Evolutionary conservation across 2,888 invertebrate species (phyloP).

Genomic region (Lasioglossum vierecki): DNA sequence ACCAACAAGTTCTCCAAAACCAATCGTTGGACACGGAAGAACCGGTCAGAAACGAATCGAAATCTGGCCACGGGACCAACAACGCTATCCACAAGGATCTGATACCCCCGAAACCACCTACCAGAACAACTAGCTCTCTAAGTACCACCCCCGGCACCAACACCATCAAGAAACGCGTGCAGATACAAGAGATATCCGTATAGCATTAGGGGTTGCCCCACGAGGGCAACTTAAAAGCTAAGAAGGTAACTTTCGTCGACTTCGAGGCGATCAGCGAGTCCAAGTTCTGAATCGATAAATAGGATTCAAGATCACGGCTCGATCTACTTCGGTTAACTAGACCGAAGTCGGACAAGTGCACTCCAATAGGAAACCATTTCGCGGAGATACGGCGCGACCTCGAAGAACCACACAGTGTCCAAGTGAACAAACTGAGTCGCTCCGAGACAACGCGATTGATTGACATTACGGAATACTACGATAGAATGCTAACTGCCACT

Average conservation of each 20-base stretch:
- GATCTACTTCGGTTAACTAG: not conserved
- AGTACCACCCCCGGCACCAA: conserved; percentile 78
- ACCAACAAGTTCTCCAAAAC: conserved; percentile 72
- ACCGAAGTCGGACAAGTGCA: not conserved
- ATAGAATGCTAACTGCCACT: conserved; percentile 25
- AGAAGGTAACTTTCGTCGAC: conserved; percentile 82
- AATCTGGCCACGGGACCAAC: conserved; percentile 54
- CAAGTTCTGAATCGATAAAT: conserved; percentile 73
- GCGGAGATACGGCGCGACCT: not conserved
- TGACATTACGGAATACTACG: not conserved
- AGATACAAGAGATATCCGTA: conserved; percentile 92
- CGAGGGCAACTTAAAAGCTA: conserved; percentile 79
- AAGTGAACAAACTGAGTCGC: not conserved
- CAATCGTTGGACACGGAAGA: conserved; percentile 41
- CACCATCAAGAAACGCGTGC: conserved; percentile 91
- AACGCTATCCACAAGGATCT: conserved; percentile 68
- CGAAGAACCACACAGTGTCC: not conserved
- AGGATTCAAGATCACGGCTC: not conserved
- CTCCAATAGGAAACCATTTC: not conserved
- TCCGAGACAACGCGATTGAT: not conserved
- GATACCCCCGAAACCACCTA: conserved; percentile 80
- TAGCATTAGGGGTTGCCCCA: conserved; percentile 86
- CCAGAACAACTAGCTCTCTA: conserved; percentile 80
- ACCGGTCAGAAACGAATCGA: conserved; percentile 52
- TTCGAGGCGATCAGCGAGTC: conserved; percentile 75